Base-by-base conservation (phyloP, 2,797 vertebrate species). In the Clarias fuscus region DNA sequence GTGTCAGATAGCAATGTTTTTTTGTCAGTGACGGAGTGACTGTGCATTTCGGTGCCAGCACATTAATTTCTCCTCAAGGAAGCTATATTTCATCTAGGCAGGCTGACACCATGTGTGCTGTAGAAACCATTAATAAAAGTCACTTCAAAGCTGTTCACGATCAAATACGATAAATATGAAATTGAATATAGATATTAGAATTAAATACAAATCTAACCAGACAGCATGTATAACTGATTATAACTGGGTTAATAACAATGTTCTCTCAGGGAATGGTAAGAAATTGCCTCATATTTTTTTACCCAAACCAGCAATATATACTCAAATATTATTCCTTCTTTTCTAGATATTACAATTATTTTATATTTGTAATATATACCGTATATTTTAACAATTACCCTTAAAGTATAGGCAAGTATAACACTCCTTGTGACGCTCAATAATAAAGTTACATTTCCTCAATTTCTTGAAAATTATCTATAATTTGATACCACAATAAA, bases 121-220 rank as follows among this genome's bases (percentile, higher is more conserved):
- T 62, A 62, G 13, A 59, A 43, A 27, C 43, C 61, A 17, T 64
- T 64, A 80, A 80, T 64, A 43, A 80, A 80, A 80, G 61, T 43
- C 30, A 40, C 77, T 11, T 58, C 30, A 64, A 79, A 79, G 30
- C 76, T 61, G 56, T 61, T 61, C 20, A 7, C 7, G 20, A 24
- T 61, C 30, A 78, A 37, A 78, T 24, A 22, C 2, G 4, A 59
- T 37, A 24, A 4, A 62, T 40, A 61, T 22, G 56, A 73, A 62
- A 62, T 79, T 24, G 5, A 78, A 22, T 30, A 30, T 30, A 30
- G 1, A 30, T 30, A 30, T 30, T 30, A 61, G 20, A 62, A 62
- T 79, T 62, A 62, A 79, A 62, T 18, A 33, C 10, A 7, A 53
- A 30, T 33, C 15, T 20, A 56, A 7, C 0, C 2, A 7, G 10